Evolutionary conservation across 2,113 vertebrate species (phyloP).

Genomic region (Blennius ocellaris): DNA sequence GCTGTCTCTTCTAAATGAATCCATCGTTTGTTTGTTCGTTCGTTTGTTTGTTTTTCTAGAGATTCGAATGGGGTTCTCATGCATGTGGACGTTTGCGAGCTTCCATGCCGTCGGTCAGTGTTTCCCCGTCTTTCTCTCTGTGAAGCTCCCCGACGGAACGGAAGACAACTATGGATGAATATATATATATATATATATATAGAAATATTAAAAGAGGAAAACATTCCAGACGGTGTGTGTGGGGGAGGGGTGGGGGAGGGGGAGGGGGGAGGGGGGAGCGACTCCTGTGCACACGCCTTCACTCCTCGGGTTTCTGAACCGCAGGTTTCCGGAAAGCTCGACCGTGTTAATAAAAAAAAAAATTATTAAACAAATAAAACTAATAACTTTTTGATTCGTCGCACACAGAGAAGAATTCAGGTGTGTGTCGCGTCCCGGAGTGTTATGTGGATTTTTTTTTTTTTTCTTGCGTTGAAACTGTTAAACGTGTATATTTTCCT

Average conservation of each 20-base stretch:
- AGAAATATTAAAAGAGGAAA: too few relatives aligned
- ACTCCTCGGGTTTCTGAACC: constrained; percentile 94
- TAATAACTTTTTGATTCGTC: constrained; percentile 74
- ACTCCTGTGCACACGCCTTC: constrained; percentile 97
- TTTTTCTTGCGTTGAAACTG: constrained; percentile 82
- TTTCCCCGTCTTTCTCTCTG: constrained; percentile 84
- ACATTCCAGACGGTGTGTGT: constrained; percentile 88
- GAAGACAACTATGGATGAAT: constrained; percentile 35
- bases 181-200: too few relatives aligned
- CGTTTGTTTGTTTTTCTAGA: constrained; percentile 84
- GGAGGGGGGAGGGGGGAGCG: constrained; percentile 19
- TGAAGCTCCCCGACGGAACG: constrained; percentile 42
- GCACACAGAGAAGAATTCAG: constrained; percentile 71
- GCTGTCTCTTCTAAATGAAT: constrained; percentile 97
- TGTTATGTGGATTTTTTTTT: constrained; percentile 86
- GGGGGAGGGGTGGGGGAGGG: too few relatives aligned
- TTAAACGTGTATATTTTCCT: constrained; percentile 74
- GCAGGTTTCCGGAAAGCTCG: constrained; percentile 88
- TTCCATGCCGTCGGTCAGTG: constrained; percentile 94
- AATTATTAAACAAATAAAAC: too few relatives aligned
- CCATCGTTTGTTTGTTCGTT: constrained; percentile 71
- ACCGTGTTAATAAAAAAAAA: constrained; percentile 91
- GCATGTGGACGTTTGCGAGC: constrained; percentile 98
- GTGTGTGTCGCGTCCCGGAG: constrained; percentile 90
- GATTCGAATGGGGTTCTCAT: constrained; percentile 93